Base-by-base conservation (phyloP, 2,797 vertebrate genomes). In the Pipistrellus pygmaeus region DNA sequence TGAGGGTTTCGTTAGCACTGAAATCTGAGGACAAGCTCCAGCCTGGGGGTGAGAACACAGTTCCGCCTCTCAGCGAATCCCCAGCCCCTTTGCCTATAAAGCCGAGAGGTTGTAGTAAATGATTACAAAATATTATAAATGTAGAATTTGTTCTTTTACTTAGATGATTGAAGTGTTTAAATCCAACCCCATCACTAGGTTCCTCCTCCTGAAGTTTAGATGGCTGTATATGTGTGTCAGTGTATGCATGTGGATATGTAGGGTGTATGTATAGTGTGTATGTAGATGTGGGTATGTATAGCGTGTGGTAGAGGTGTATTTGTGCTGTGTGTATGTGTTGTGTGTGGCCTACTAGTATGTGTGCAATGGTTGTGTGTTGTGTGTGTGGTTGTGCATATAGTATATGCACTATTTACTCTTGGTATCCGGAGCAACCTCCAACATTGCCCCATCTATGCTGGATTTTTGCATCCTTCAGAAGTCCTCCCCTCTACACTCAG, bases 401-500 rank as follows among this genome's bases (percentile, higher is more conserved):
- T 32, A 4, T 51, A 57, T 8, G 32, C 9, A 18, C 76, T 84
- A 8, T 87, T 93, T 81, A 51, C 27, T 87, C 35, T 78, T 69
- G 53, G 44, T 55, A 11, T 55, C 57, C 72, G 20, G 18, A 96
- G 48, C 38, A 64, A 62, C 35, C 82, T 73, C 73, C 68, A n/a
- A 73, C 76, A 15, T 48, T 71, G 80, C 38, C 53, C 32, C 55
- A 48, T 85, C 51, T 87, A 57, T 25, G 27, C 78, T 53, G 57
- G 51, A 72, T 85, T 92, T 96, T 90, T 2, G 14, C 53, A 86
- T 84, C 83, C 57, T 94, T 82, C 77, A 60, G 91, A 93, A 88
- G 82, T 84, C 76, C 76, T 91, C 60, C 72, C 64, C 75, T 76
- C 85, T 85, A 10, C 87, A 46, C n/a, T 41, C 75, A 95, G 85